phyloP scores from a whole-genome alignment of 2,888 invertebrate genomes.

The Romanomermis culicivorax region DNA sequence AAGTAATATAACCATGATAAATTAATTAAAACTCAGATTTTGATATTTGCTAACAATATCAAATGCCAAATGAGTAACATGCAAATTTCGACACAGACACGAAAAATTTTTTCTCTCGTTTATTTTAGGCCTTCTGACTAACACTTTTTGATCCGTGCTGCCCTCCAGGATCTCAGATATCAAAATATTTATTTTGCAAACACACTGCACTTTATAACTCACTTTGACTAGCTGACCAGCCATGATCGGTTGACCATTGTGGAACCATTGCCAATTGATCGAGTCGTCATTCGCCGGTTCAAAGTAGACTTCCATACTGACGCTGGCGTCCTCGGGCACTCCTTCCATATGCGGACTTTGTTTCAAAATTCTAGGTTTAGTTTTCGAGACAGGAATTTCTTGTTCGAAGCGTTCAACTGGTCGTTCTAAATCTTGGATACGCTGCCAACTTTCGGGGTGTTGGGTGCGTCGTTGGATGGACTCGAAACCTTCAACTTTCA shows the following conservation, averaged over 20 bases:
- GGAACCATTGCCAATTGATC: conserved; percentile 31
- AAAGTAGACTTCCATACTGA: conserved; percentile 82
- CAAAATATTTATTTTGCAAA: too few relatives aligned
- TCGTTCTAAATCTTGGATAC: conserved; percentile 59
- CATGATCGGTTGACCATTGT: conserved; percentile 8
- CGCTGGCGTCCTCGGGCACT: conserved; percentile 66
- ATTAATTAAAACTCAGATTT: too few relatives aligned
- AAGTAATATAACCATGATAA: too few relatives aligned
- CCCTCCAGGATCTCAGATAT: too few relatives aligned
- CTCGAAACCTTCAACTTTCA: conserved; percentile 16
- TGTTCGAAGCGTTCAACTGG: conserved; percentile 36
- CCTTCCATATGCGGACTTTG: conserved; percentile 71
- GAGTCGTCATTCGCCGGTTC: conserved; percentile 81
- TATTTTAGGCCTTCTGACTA: too few relatives aligned
- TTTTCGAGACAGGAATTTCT: conserved; percentile 54
- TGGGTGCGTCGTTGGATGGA: conserved; percentile 45
- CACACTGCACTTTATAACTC: too few relatives aligned
- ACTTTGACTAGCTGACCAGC: conserved; percentile 25
- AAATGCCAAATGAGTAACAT: too few relatives aligned
- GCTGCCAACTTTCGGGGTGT: conserved; percentile 79
- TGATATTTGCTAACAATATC: too few relatives aligned
- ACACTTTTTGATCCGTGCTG: too few relatives aligned
- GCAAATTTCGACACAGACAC: too few relatives aligned
- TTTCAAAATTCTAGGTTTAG: conserved; percentile 74
- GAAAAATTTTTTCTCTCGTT: too few relatives aligned